Base-by-base conservation (phyloP, 2,888 invertebrate genomes). In the Epirrhoe tristata region DNA sequence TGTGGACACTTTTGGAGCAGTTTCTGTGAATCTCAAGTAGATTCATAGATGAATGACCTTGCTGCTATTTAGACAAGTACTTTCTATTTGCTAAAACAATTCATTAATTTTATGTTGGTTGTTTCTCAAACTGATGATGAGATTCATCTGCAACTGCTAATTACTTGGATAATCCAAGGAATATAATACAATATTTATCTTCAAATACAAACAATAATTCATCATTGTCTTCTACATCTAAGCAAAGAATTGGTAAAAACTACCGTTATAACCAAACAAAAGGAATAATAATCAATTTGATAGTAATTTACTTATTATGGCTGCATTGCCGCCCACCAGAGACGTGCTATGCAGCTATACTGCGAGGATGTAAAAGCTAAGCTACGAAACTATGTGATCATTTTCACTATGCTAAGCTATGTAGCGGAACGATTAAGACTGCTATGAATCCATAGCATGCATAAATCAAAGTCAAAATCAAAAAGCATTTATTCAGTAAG, bases 1-100 rank as follows among this genome's bases (percentile, higher is more conserved):
- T 17, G 5, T 43, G 17, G 46, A 31, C 43, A 14, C 24, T 46
- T 56, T 69, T 69, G 31, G 46, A 57, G 58, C 54, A 55, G 58
- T 70, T 53, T 64, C 46, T 46, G 6, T 59, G 65, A 52, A 71
- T 70, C 70, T 53, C 73, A 55, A 64, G 65, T 56, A 67, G 58
- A 66, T 74, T 74, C 17, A 55, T 66, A 58, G 67, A 86, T 70
- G 58, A 59, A 31, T 85, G 86, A 85, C 89, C 89, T 88, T 89
- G 85, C 72, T 70, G 63, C 60, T 59, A 65, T 66, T 54, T 77
- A 69, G 63, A 73, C 68, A 69, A 66, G 71, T 81, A 86, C 89
- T 89, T 89, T 89, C 89, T 87, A 88, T 79, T 81, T 67, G 70
- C 52, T 70, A 39, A 63, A 57, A 70, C 72, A 81, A 74, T 71